Evolutionary conservation across 2,888 invertebrate species (phyloP).

Genomic region (Desoria tigrina): DNA sequence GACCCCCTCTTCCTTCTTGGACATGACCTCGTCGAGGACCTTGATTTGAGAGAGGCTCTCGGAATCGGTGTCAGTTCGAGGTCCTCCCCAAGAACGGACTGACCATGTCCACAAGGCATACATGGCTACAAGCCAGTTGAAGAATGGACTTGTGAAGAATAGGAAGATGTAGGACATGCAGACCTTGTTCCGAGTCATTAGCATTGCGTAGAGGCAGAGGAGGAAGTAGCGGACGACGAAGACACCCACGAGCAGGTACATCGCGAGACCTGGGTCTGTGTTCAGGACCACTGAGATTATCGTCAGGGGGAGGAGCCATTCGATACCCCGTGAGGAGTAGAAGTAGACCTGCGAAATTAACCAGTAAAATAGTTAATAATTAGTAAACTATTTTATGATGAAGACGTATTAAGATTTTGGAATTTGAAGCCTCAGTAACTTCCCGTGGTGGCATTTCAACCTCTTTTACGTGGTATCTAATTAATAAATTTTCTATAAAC

Average conservation of each 20-base stretch:
- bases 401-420: no score
- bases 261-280: conserved; percentile 12
- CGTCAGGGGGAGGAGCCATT: conserved; percentile 27
- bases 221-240: conserved; percentile 12
- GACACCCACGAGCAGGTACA: conserved; percentile 3
- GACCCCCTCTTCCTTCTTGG: conserved; percentile 14
- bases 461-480: no score
- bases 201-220: conserved; percentile 14
- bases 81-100: conserved; percentile 38
- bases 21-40: conserved; percentile 25
- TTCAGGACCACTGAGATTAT: conserved; percentile 13
- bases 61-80: conserved; percentile 28
- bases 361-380: no score
- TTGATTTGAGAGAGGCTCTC: conserved; percentile 9
- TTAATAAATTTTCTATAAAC: no score
- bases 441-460: no score
- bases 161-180: conserved; percentile 23
- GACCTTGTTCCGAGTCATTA: conserved; percentile 27
- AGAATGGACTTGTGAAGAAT: conserved; percentile 27
- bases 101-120: conserved; percentile 39
- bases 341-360: no score
- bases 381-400: no score
- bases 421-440: no score
- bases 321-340: conserved; percentile 30
- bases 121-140: conserved; percentile 29